Base-by-base conservation (phyloP, 2,797 vertebrate species). In the Synanceia verrucosa region DNA sequence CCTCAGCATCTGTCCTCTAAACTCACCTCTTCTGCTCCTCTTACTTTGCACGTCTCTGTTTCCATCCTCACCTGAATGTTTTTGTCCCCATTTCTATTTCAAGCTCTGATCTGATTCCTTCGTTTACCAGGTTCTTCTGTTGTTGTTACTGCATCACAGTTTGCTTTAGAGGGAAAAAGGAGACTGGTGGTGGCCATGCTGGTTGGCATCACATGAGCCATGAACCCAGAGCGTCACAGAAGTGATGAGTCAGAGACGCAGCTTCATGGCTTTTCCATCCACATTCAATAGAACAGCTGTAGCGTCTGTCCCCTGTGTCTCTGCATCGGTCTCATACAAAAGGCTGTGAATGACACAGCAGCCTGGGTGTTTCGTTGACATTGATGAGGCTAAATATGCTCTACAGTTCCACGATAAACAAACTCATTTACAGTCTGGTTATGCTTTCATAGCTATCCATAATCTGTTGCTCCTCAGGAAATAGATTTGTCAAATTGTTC, bases 181-280 rank as follows among this genome's bases (percentile, higher is more conserved):
- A 62, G 52, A 50, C n/a, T 8, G 36, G 68, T 21, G 36, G 19
- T 14, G 39, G 63, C 58, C 86, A 90, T 64, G 76, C 78, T 41
- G 72, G 72, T 50, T 73, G 70, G 83, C 85, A 78, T 90, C 88
- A 89, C 64, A 89, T 88, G 87, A 89, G 88, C 78, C 48, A 28
- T 88, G 89, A 87, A 91, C 82, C 82, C 37, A 16, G 79, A 89
- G 87, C 82, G 78, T 86, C 87, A 82, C 86, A 92, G 90, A 92
- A 93, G 83, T 93, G 92, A 93, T 94, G 93, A 94, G 87, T 94
- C 93, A 94, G 93, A 93, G 84, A 84, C 86, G 81, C 86, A 73
- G 88, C 90, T 92, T 92, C 88, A 88, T 86, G 88, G 89, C 89
- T 90, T 92, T 93, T 94, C 89, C 70, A 88, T 87, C 77, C 80